phyloP scores from a whole-genome alignment of 2,888 invertebrate genomes.

The Drosophila multiciliata region DNA sequence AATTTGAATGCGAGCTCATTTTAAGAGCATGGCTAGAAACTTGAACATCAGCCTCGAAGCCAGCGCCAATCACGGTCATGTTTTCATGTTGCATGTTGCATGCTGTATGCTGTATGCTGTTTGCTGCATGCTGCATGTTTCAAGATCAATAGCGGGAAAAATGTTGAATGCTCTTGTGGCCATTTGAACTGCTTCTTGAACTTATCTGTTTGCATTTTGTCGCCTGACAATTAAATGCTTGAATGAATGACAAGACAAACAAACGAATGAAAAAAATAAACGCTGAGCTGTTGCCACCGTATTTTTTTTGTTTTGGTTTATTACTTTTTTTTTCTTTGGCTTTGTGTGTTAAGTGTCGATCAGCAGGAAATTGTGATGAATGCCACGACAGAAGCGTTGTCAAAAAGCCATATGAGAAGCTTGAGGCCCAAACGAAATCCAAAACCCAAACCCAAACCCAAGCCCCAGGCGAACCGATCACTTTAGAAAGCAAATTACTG shows the following conservation, averaged over 20 bases:
- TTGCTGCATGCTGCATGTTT: slow-evolving; percentile 53
- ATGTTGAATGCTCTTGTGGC: slow-evolving; percentile 53
- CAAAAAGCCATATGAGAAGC: slow-evolving; percentile 61
- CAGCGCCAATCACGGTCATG: slow-evolving; percentile 60
- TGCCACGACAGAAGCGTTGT: slow-evolving; percentile 54
- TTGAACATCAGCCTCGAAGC: slow-evolving; percentile 30
- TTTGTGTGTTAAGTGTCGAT: slow-evolving; percentile 65
- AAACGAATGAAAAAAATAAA: slow-evolving; percentile 31
- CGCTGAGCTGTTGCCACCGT: slow-evolving; percentile 31
- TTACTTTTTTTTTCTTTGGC: background rate
- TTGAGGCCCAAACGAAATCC: slow-evolving; percentile 13
- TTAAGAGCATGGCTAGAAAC: slow-evolving; percentile 42
- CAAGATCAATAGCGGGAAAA: slow-evolving; percentile 66
- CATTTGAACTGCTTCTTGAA: slow-evolving; percentile 63
- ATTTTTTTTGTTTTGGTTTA: background rate
- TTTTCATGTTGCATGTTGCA: slow-evolving; percentile 60
- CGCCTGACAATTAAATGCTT: slow-evolving; percentile 78
- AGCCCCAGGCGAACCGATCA: slow-evolving; percentile 45
- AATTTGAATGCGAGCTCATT: slow-evolving; percentile 79
- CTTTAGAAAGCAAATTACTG: slow-evolving; percentile 76
- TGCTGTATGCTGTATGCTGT: slow-evolving; percentile 33
- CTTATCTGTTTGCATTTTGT: slow-evolving; percentile 79
- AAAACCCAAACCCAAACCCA: slow-evolving; percentile 7
- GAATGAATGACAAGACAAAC: slow-evolving; percentile 74
- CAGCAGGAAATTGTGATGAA: slow-evolving; percentile 66